These are phyloP conservation scores for Dugesia japonica DNA, from an alignment of 2,888 invertebrate genomes.

Conservation along the genomic window DNA sequence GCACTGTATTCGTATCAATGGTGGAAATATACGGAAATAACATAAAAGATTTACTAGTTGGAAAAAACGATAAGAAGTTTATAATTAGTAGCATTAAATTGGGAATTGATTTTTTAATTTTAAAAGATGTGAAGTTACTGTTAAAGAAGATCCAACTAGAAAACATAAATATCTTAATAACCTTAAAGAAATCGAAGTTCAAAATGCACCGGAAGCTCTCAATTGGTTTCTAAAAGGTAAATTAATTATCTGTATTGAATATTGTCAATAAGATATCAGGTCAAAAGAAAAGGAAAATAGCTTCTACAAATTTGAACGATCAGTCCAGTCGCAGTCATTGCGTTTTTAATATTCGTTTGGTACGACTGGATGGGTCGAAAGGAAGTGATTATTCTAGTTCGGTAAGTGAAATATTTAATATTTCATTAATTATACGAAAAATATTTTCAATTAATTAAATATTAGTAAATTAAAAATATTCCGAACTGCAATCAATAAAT, in stretches of 20 bases:
- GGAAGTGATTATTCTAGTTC: constrained; percentile 58
- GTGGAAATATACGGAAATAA: neutral
- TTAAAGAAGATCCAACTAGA: neutral
- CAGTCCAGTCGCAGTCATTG: constrained; percentile 92
- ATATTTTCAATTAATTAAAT: constrained; percentile 1
- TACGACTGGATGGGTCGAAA: constrained; percentile 57
- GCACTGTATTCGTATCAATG: neutral
- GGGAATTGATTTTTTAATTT: no score
- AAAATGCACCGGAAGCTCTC: neutral
- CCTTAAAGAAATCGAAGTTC: neutral
- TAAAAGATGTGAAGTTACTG: neutral
- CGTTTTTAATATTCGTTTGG: constrained; percentile 77
- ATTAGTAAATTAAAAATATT: constrained; percentile 30
- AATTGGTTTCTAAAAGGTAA: neutral
- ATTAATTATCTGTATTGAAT: no score
- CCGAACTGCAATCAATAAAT: neutral
- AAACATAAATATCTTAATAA: neutral
- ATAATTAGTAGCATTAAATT: no score
- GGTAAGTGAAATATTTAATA: constrained; percentile 39
- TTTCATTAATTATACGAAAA: constrained; percentile 28
- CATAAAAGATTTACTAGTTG: neutral
- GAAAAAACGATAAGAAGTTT: neutral
- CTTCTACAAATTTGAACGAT: constrained; percentile 74
- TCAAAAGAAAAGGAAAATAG: constrained; percentile 72
- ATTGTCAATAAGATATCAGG: no score